Evolutionary conservation across 92 coral and sea anemone species (phyloP).

Genomic region (Blastomussa wellsi): DNA sequence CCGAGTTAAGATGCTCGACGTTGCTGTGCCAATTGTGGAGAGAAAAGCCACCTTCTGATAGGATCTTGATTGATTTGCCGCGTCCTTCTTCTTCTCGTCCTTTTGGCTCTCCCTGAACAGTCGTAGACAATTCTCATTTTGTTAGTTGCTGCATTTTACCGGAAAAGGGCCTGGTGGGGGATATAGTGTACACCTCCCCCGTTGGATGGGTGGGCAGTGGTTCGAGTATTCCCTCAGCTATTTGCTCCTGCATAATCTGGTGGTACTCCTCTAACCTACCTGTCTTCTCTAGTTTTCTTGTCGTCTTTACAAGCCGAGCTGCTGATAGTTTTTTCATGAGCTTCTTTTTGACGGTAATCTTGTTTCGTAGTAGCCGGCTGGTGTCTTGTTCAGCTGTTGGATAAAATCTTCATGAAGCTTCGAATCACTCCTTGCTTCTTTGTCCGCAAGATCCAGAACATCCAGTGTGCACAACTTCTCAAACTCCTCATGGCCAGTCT

Average conservation of each 20-base stretch:
- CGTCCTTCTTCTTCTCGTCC: constrained; percentile 53
- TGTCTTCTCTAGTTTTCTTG: constrained; percentile 51
- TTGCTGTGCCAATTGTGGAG: constrained; percentile 80
- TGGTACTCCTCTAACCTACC: constrained; percentile 53
- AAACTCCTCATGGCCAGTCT: constrained; percentile 60
- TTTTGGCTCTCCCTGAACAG: constrained; percentile 51
- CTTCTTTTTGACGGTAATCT: background rate
- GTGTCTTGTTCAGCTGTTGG: background rate
- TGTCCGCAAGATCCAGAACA: constrained; percentile 64
- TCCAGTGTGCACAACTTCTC: constrained; percentile 68
- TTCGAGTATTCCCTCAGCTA: constrained; percentile 51
- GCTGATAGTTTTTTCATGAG: constrained; percentile 10
- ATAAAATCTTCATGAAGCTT: too few species aligned
- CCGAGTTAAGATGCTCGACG: constrained; percentile 16
- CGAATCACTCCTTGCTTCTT: background rate
- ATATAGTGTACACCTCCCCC: constrained; percentile 51
- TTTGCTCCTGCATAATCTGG: constrained; percentile 59
- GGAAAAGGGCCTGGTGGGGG: constrained; percentile 61
- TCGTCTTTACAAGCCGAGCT: constrained; percentile 54
- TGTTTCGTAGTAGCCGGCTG: background rate
- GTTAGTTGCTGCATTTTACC: constrained; percentile 49
- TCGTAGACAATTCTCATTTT: constrained; percentile 67
- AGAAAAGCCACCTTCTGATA: constrained; percentile 51
- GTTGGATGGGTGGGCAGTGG: constrained; percentile 48
- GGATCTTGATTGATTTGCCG: constrained; percentile 52